Conservation (phyloP, 2,113 vertebrate species). For the Cettia cetti region DNA sequence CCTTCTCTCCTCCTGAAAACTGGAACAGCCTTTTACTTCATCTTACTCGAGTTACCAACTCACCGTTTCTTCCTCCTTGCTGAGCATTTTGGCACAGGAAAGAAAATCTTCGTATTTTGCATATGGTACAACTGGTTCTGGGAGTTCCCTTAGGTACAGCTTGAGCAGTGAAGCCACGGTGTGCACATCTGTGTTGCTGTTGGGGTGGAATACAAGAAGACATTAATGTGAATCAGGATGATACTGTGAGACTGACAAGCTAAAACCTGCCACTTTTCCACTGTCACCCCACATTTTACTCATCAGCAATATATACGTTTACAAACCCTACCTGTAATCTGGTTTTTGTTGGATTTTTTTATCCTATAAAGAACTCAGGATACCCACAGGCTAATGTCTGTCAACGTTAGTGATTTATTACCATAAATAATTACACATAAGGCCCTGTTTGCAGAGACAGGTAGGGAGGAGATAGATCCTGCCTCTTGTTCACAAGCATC, state of each 20-base stretch:
- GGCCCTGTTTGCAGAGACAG: not conserved
- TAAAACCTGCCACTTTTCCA: not conserved
- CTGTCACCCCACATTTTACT: not conserved
- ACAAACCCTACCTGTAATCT: not conserved
- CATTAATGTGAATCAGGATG: not conserved
- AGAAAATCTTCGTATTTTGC: conserved; percentile 92
- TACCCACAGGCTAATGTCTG: not conserved
- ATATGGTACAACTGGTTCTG: conserved; percentile 93
- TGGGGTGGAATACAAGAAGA: conserved; percentile 16
- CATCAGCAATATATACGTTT: not conserved
- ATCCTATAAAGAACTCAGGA: not conserved
- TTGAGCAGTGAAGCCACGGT: conserved; percentile 95
- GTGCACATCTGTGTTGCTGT: conserved; percentile 94
- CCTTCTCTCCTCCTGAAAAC: not conserved
- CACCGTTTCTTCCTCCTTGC: conserved; percentile 90
- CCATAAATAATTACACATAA: not conserved
- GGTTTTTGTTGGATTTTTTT: not conserved
- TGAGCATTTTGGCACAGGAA: conserved; percentile 86
- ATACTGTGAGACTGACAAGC: not conserved
- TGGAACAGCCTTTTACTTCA: not conserved
- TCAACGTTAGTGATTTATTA: not conserved
- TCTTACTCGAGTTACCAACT: conserved; percentile 38
- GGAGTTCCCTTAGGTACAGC: conserved; percentile 93
- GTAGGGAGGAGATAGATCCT: not conserved
- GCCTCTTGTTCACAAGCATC: not conserved